Evolutionary conservation across 2,888 invertebrate species (phyloP).

Genomic region (Idaea biselata): DNA sequence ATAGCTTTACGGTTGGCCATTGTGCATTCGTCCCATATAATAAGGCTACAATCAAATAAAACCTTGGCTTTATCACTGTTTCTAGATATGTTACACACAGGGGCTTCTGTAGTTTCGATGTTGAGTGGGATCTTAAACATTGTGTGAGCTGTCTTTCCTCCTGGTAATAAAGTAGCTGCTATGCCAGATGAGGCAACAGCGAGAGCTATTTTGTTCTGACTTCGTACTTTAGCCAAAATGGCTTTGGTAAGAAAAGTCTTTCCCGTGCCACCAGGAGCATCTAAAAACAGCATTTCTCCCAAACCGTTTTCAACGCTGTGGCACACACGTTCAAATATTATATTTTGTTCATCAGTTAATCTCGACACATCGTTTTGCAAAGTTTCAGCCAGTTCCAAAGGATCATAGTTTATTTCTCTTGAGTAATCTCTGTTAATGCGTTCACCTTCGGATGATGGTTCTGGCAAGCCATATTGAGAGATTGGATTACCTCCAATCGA

Average conservation of each 20-base stretch:
- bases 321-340: constrained; percentile 19
- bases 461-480: constrained; percentile 8
- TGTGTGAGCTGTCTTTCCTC: constrained; percentile 8
- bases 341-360: constrained; percentile 12
- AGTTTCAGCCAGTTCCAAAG: constrained; percentile 17
- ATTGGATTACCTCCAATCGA: constrained; percentile 5
- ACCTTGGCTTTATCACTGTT: constrained; percentile 6
- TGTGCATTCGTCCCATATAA: constrained; percentile 6
- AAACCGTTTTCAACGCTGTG: constrained; percentile 18
- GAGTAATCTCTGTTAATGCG: constrained; percentile 19
- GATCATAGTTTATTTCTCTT: constrained; percentile 18
- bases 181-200: constrained; percentile 12
- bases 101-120: constrained; percentile 2
- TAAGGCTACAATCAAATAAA: not conserved
- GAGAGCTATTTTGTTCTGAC: constrained; percentile 7
- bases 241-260: constrained; percentile 14
- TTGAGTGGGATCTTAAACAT: constrained; percentile 12
- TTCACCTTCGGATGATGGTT: constrained; percentile 3
- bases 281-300: constrained; percentile 19
- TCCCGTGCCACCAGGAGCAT: constrained; percentile 17
- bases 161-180: constrained; percentile 11
- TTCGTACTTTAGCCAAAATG: constrained; percentile 4
- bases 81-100: constrained; percentile 8
- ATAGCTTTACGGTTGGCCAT: not conserved
- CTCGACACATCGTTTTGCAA: constrained; percentile 17